A percentile compares a stretch with the other conserved stretches of the same genome.
phyloP scores from a whole-genome alignment of 64 coral and sea anemone genomes.

The Pachyseris speciosa region DNA sequence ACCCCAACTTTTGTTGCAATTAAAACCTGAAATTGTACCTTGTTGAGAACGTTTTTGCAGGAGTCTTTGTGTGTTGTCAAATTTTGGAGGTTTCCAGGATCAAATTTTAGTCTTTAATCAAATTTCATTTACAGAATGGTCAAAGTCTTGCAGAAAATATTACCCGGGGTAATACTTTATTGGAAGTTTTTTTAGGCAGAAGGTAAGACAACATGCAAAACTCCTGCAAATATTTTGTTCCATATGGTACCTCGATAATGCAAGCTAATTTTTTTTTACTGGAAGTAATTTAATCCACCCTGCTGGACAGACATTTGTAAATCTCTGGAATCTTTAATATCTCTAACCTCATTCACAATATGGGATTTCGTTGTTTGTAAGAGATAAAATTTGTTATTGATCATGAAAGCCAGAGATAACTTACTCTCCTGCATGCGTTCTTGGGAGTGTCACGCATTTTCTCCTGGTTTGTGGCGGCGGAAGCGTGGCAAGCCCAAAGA shows the following conservation, averaged over 20 bases:
- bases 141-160: no score
- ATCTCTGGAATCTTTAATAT: not conserved
- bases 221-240: not conserved
- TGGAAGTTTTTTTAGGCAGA: no score
- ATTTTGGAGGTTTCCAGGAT: no score
- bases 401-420: not conserved
- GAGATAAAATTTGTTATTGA: not conserved
- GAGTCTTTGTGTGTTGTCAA: no score
- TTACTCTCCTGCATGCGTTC: not conserved
- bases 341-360: not conserved
- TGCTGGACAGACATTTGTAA: constrained; percentile 13
- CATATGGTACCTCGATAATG: not conserved
- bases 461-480: no score
- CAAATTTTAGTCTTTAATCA: no score
- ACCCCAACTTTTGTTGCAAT: no score
- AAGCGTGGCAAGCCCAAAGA: no score
- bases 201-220: not conserved
- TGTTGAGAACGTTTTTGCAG: no score
- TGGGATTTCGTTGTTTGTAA: not conserved
- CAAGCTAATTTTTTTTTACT: not conserved
- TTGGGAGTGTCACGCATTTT: not conserved
- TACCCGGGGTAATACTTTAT: no score
- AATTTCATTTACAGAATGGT: no score
- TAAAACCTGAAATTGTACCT: no score
- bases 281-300: not conserved